Evolutionary conservation across 2,797 vertebrate species (phyloP).

Genomic region (Rhinophrynus dorsalis): DNA sequence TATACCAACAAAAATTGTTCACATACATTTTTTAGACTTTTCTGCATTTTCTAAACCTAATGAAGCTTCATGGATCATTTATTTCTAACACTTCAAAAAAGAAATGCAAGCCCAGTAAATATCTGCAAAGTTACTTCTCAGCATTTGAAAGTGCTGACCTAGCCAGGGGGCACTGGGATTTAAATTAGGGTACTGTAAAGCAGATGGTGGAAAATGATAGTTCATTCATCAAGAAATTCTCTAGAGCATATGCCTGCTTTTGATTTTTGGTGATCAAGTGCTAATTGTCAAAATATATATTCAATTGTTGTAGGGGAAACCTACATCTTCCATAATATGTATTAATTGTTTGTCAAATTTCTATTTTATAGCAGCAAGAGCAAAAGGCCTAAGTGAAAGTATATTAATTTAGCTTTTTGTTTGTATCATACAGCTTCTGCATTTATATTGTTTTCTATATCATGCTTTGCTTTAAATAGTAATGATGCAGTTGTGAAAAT

Average conservation of each 20-base stretch:
- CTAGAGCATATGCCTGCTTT: conserved; percentile 49
- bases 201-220: conserved; percentile 60
- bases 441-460: not conserved
- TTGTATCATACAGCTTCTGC: not conserved
- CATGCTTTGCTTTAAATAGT: not conserved
- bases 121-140: conserved; percentile 63
- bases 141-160: conserved; percentile 69
- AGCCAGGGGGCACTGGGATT: conserved; percentile 65
- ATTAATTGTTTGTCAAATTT: conserved; percentile 3
- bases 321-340: not conserved
- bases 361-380: not conserved
- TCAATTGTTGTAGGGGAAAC: conserved; percentile 5
- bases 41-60: conserved; percentile 55
- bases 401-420: not conserved
- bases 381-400: not conserved
- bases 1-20: not conserved
- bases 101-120: conserved; percentile 53
- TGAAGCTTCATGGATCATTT: conserved; percentile 61
- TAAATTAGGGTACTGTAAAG: conserved; percentile 57
- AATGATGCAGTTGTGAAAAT: not conserved
- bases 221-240: conserved; percentile 67
- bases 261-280: conserved; percentile 51
- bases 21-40: conserved; percentile 32
- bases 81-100: conserved; percentile 58
- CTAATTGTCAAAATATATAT: conserved; percentile 50